These are phyloP conservation scores for Ceyx erithaca DNA, from an alignment of 2,797 vertebrate species.

Conservation along the genomic window DNA sequence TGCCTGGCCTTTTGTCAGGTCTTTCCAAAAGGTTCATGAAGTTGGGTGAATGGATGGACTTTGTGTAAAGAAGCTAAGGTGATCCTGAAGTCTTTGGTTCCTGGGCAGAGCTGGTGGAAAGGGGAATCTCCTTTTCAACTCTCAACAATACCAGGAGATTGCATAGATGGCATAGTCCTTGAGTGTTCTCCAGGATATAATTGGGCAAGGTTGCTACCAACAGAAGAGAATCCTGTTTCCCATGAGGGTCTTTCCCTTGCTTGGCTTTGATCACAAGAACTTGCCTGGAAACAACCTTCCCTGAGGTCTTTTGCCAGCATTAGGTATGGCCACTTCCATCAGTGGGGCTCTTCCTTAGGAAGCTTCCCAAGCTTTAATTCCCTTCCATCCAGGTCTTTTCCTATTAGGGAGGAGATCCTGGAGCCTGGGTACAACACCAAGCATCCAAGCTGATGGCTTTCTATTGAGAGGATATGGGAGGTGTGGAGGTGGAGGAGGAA, in stretches of 20 bases:
- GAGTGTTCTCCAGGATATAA: neutral
- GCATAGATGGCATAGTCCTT: too few relatives aligned
- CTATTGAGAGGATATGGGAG: neutral
- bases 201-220: neutral
- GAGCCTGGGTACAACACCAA: fast-evolving
- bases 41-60: neutral
- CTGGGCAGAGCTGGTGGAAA: neutral
- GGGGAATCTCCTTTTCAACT: neutral
- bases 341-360: neutral
- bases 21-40: neutral
- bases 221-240: neutral
- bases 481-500: neutral
- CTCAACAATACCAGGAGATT: neutral
- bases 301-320: neutral
- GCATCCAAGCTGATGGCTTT: neutral
- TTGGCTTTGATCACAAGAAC: neutral
- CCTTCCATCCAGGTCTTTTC: neutral
- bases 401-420: neutral
- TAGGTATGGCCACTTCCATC: neutral
- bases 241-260: neutral
- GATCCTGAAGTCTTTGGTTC: neutral
- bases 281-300: neutral
- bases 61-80: neutral
- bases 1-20: neutral
- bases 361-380: neutral